phyloP scores from a whole-genome alignment of 2,888 invertebrate genomes.

The Nomada flava region DNA sequence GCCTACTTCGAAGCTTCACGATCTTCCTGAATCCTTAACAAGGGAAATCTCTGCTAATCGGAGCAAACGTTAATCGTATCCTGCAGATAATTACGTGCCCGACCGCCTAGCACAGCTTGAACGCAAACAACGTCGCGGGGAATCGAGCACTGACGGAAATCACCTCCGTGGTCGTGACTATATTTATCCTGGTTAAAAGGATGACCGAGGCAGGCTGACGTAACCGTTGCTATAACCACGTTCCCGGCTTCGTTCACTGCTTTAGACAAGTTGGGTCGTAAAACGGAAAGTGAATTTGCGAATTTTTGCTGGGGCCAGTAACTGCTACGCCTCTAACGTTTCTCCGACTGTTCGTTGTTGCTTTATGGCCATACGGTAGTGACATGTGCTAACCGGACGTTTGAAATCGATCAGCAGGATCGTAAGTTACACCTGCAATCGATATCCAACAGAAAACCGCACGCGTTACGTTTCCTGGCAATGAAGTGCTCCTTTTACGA shows the following conservation, averaged over 20 bases:
- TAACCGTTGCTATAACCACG: conserved; percentile 22
- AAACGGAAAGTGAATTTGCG: conserved; percentile 64
- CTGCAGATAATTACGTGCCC: conserved; percentile 8
- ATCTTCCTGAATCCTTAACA: conserved; percentile 16
- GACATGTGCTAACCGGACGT: conserved; percentile 53
- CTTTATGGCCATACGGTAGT: conserved; percentile 33
- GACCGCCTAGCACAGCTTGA: neutral
- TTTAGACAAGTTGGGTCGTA: conserved; percentile 34
- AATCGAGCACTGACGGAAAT: neutral
- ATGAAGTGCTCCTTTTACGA: conserved; percentile 44
- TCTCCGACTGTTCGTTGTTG: neutral
- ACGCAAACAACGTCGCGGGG: neutral
- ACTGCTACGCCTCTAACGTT: conserved; percentile 26
- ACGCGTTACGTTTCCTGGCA: conserved; percentile 56
- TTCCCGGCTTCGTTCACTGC: neutral
- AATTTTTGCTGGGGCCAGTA: conserved; percentile 28
- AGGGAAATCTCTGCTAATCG: conserved; percentile 15
- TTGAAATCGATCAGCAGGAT: conserved; percentile 64
- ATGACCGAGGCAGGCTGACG: conserved; percentile 41
- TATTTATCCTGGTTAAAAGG: conserved; percentile 47
- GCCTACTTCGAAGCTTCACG: neutral
- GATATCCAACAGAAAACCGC: conserved; percentile 52
- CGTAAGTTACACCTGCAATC: conserved; percentile 62
- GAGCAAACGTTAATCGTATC: conserved; percentile 17
- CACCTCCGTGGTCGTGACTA: neutral